Percentiles rank a stretch among this genome's conserved stretches.
Conservation (phyloP, 2,888 invertebrate species). For the Cepaea hortensis region DNA sequence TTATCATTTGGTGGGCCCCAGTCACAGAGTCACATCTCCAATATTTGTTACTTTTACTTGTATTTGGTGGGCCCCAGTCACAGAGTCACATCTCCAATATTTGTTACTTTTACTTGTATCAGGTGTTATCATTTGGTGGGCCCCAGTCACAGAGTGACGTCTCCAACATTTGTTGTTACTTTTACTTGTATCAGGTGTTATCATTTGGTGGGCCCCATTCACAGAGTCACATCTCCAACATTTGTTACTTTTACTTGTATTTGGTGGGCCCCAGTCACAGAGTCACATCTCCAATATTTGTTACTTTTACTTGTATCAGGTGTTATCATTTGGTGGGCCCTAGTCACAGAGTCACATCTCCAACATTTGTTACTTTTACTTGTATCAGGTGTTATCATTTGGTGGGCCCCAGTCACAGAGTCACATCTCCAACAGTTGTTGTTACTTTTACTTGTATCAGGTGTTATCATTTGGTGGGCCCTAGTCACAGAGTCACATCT, state of each 20-base stretch:
- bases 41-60: background rate
- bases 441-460: too few species aligned
- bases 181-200: slow-evolving; percentile 73
- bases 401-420: slow-evolving; percentile 85
- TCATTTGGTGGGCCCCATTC: slow-evolving; percentile 84
- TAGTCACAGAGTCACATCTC: slow-evolving; percentile 81
- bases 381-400: slow-evolving; percentile 79
- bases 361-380: too few species aligned
- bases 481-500: too few species aligned
- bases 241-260: background rate
- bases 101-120: slow-evolving; percentile 30
- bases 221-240: slow-evolving; percentile 76
- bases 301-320: slow-evolving; percentile 62
- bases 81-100: too few species aligned
- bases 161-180: too few species aligned
- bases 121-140: slow-evolving; percentile 82
- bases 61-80: too few species aligned
- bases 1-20: slow-evolving; percentile 84
- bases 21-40: slow-evolving; percentile 78
- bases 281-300: background rate
- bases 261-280: too few species aligned
- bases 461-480: too few species aligned
- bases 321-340: slow-evolving; percentile 83
- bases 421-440: too few species aligned
- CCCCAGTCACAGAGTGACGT: slow-evolving; percentile 84